Conservation (phyloP, 2,797 vertebrate species). For the Perodicticus potto region DNA sequence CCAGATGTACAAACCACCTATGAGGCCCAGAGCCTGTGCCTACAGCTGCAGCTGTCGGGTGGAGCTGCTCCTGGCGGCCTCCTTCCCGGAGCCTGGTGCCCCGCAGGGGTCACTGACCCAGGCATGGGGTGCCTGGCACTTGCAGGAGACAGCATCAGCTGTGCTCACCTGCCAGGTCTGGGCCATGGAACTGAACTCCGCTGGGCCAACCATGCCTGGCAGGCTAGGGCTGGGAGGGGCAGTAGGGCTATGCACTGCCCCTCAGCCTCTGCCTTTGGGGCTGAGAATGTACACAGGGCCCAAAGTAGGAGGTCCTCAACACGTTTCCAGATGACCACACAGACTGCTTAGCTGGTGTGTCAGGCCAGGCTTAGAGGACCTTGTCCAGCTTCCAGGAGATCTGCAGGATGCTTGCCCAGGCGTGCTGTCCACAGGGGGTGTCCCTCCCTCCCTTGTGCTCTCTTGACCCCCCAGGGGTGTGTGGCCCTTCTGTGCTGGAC, state of each 20-base stretch:
- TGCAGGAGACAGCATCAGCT: background rate
- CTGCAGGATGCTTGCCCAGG: background rate
- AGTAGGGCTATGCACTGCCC: background rate
- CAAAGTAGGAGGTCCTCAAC: too few relatives aligned
- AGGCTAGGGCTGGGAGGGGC: background rate
- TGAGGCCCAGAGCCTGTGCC: too few relatives aligned
- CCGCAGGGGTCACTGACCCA: background rate
- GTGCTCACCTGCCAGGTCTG: background rate
- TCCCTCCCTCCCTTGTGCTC: background rate
- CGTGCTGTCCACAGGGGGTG: background rate
- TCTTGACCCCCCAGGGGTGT: fast-evolving
- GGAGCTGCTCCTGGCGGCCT: background rate
- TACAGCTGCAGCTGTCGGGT: background rate
- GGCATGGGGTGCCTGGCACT: background rate
- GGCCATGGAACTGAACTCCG: too few relatives aligned
- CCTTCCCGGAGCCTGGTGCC: background rate
- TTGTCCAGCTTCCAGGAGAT: background rate
- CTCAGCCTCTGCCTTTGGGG: too few relatives aligned
- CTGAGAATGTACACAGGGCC: too few relatives aligned
- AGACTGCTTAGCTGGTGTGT: background rate
- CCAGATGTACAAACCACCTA: background rate
- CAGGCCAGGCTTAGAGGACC: background rate
- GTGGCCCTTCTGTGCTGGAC: background rate
- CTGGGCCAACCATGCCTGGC: background rate
- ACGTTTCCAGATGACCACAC: background rate